phyloP scores from a whole-genome alignment of 2,797 vertebrate genomes.

The Phaenicophaeus curvirostris region DNA sequence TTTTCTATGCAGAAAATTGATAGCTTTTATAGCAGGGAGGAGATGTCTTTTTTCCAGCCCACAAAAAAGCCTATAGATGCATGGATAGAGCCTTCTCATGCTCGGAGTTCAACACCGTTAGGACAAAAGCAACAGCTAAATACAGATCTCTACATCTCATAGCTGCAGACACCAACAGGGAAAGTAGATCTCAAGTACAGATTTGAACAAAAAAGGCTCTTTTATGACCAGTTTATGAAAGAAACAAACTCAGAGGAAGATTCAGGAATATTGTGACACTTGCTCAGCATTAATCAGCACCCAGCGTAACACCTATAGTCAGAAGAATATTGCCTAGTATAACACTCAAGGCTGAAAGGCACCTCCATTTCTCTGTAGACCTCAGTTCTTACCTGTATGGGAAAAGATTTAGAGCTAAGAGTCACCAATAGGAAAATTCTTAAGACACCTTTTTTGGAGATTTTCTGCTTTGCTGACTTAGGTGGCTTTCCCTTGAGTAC shows the following conservation, averaged over 20 bases:
- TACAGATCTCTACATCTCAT: not conserved
- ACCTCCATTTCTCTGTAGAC: not conserved
- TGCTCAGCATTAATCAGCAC: not conserved
- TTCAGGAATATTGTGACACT: not conserved
- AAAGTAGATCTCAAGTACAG: not conserved
- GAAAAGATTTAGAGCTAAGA: not conserved
- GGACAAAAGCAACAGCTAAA: not conserved
- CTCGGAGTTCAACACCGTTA: not conserved
- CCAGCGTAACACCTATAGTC: not conserved
- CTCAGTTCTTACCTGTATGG: not conserved
- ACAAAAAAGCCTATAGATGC: not conserved
- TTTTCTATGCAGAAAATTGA: not conserved
- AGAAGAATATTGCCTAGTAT: not conserved
- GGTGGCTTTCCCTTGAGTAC: not conserved
- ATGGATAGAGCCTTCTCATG: not conserved
- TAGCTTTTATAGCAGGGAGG: not conserved
- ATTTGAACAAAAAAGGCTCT: not conserved
- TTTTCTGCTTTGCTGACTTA: not conserved
- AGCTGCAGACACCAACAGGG: not conserved
- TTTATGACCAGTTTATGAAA: not conserved
- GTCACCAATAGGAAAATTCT: not conserved
- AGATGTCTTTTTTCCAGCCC: not conserved
- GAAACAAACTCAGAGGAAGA: not conserved
- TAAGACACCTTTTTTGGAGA: not conserved
- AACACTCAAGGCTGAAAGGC: accelerated